These are phyloP conservation scores for Achatina immaculata DNA, from an alignment of 1,140 invertebrate genomes.

Conservation along the genomic window DNA sequence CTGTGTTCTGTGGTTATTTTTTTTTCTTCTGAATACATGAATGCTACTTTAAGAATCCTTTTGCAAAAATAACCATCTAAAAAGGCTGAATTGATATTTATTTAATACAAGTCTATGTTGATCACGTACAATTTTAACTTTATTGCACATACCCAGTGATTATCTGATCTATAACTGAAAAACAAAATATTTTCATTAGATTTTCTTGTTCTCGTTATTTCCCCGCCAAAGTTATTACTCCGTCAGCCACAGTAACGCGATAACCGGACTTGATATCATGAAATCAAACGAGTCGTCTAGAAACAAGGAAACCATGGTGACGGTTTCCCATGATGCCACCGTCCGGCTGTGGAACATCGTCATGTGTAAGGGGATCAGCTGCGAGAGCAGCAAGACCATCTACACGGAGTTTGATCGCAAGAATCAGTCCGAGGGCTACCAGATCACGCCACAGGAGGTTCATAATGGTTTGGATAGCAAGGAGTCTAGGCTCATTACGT, in stretches of 20 bases:
- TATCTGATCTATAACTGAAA: too few relatives aligned
- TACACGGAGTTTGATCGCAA: conserved; percentile 19
- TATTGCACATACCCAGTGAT: too few relatives aligned
- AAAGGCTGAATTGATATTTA: too few relatives aligned
- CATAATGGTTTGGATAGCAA: not conserved
- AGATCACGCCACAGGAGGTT: not conserved
- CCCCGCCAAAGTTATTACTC: conserved; percentile 10
- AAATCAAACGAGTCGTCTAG: not conserved
- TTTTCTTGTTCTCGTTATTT: too few relatives aligned
- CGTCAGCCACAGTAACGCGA: conserved; percentile 19
- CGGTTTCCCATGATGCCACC: conserved; percentile 28
- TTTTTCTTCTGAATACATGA: too few relatives aligned
- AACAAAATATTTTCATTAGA: too few relatives aligned
- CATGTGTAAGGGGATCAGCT: conserved; percentile 17
- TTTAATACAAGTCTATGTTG: too few relatives aligned
- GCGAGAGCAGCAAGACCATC: conserved; percentile 29
- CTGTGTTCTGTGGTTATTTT: too few relatives aligned
- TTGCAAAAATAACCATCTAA: too few relatives aligned
- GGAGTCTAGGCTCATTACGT: not conserved
- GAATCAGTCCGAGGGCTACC: too few relatives aligned
- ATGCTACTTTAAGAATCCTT: too few relatives aligned
- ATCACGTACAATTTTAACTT: too few relatives aligned
- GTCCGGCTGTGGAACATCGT: conserved; percentile 23
- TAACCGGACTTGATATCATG: conserved; percentile 8
- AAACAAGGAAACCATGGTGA: conserved; percentile 22